Evolutionary conservation across 1,140 invertebrate genomes (phyloP), one percentile per base, ranked within the genome.

Genomic region (Drosophila trapezifrons): DNA sequence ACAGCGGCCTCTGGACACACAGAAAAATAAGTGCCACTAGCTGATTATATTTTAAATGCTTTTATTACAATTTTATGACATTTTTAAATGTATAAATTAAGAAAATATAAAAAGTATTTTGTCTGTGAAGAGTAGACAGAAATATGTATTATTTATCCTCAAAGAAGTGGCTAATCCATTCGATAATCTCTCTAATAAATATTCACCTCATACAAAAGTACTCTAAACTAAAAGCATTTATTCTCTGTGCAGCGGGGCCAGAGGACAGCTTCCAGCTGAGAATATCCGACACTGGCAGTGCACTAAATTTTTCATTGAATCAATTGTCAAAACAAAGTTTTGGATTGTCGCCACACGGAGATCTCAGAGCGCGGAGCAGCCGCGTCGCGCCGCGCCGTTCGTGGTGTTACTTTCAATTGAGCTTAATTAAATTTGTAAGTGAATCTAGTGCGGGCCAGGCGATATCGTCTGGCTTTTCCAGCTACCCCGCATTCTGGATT

Each of bases 401-500:
- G 58, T 89, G 81, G 87, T 90, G 87, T 90, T 91, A 79, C 87
- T 90, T 90, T 90, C 90, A 91, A 91, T 91, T 91, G 90, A 87
- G 78, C 80, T 91, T 91, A 91, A 91, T 91, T 91, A 91, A 91
- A 91, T 91, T 91, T 91, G 90, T 91, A 91, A 91, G 90, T 87
- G 90, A 91, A 91, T 91, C 90, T 91, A 86, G 89, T 90, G 89
- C 89, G 84, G 80, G 83, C 74, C 43, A 47, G 45, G 40, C 55
- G 62, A 59, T 59, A 64, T 43, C 62, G 62, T 70, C 72, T 69
- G 69, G 51, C 35, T 38, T 45, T 46, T 52, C 18, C 27, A 32
- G 40, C 47, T 40, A 27, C 29, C 62, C 20, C 37, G 45, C 35
- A 15, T 42, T n/a, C 17, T 17, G 9, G 20, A 55, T 9, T 25